Evolutionary conservation across 1,140 invertebrate genomes (phyloP).

Genomic region (Dufourea novaeangliae): DNA sequence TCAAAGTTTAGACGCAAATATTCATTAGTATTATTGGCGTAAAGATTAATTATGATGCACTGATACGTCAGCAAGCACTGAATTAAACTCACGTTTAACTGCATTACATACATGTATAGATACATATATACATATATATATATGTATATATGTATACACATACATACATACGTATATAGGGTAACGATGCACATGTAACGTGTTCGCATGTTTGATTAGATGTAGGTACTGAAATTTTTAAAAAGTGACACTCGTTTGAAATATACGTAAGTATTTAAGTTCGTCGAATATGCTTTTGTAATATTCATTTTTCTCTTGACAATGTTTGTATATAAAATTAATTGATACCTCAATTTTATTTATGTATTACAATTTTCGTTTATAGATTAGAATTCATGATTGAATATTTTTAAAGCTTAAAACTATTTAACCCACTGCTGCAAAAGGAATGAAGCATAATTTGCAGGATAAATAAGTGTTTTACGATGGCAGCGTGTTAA

Average conservation of each 20-base stretch:
- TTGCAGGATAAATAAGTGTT: conserved; percentile 33
- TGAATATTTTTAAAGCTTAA: not conserved
- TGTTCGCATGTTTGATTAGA: too few relatives aligned
- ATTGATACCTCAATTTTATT: not conserved
- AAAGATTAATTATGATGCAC: not conserved
- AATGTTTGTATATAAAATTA: too few relatives aligned
- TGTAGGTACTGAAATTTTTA: too few relatives aligned
- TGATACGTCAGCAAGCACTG: not conserved
- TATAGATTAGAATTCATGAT: conserved; percentile 4
- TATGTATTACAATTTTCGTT: not conserved
- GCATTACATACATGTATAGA: not conserved
- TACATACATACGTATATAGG: not conserved
- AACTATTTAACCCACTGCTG: not conserved
- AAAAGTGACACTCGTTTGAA: too few relatives aligned
- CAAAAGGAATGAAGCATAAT: conserved; percentile 5
- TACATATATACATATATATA: not conserved
- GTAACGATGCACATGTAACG: not conserved
- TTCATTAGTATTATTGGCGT: not conserved
- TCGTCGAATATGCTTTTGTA: too few relatives aligned
- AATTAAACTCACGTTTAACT: not conserved
- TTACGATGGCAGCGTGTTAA: not conserved
- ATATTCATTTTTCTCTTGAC: too few relatives aligned
- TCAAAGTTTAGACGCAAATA: not conserved
- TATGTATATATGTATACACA: not conserved
- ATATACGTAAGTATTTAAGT: too few relatives aligned